These are phyloP conservation scores for Hippocampus kuda DNA, from an alignment of 2,797 vertebrate species.

Conservation along the genomic window DNA sequence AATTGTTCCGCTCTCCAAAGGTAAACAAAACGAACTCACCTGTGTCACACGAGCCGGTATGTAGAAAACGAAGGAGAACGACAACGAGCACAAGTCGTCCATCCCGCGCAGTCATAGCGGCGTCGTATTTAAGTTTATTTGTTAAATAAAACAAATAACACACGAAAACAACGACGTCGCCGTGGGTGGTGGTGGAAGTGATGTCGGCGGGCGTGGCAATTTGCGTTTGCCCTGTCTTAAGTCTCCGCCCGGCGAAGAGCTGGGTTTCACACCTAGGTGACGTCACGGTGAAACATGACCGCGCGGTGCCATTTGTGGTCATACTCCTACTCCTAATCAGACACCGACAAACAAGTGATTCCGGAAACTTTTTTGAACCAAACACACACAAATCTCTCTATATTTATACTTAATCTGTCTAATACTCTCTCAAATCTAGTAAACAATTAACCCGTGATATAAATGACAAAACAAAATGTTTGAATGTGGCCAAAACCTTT, in stretches of 20 bases:
- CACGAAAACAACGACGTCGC: not conserved
- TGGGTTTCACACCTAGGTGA: not conserved
- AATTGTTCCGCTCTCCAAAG: not conserved
- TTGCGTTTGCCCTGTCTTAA: not conserved
- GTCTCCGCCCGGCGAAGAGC: not conserved
- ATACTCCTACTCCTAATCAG: too few species aligned
- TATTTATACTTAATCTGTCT: too few species aligned
- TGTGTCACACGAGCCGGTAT: not conserved
- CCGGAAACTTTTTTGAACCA: too few species aligned
- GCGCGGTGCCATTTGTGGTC: not conserved
- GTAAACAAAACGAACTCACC: conserved; percentile 1
- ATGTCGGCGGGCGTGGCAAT: not conserved
- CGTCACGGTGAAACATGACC: not conserved
- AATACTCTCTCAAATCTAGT: too few species aligned
- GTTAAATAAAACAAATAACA: too few species aligned
- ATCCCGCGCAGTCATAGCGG: not conserved
- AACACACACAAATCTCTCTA: too few species aligned
- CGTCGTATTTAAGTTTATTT: not conserved
- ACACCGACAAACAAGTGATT: too few species aligned
- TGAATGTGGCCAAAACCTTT: not conserved
- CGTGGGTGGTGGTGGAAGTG: too few species aligned
- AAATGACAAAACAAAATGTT: not conserved
- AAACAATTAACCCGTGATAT: too few species aligned
- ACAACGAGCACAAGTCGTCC: not conserved
- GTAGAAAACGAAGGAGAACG: not conserved